Evolutionary conservation across 2,888 invertebrate genomes (phyloP).

Genomic region (Hypolimnas misippus): DNA sequence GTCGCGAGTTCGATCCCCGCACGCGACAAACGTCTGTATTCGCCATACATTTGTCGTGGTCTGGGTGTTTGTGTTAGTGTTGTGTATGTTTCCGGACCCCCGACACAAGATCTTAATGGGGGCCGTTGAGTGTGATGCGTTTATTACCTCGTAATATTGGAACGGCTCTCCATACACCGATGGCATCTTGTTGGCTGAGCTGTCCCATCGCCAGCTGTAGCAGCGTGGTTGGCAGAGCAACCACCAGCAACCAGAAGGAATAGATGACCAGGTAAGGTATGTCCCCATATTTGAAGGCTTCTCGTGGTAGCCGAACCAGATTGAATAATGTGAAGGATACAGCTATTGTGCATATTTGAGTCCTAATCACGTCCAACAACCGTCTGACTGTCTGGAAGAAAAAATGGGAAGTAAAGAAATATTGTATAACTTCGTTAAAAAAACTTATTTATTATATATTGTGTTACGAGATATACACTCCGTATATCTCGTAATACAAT

Average conservation of each 20-base stretch:
- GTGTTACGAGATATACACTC: too few species aligned
- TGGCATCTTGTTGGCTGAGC: constrained; percentile 86
- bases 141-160: constrained; percentile 87
- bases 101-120: too few species aligned
- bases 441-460: too few species aligned
- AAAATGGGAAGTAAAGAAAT: constrained; percentile 1
- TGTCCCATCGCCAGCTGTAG: constrained; percentile 87
- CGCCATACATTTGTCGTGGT: too few species aligned
- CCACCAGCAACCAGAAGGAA: constrained; percentile 81
- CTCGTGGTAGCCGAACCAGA: constrained; percentile 84
- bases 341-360: constrained; percentile 83
- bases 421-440: background rate
- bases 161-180: constrained; percentile 87
- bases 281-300: constrained; percentile 84
- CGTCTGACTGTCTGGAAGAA: constrained; percentile 70
- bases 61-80: too few species aligned
- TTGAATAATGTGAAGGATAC: constrained; percentile 85
- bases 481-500: too few species aligned
- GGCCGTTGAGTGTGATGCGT: too few species aligned
- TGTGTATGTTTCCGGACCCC: too few species aligned
- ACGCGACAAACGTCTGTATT: too few species aligned
- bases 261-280: constrained; percentile 86
- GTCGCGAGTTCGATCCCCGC: too few species aligned
- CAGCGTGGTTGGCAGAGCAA: constrained; percentile 85
- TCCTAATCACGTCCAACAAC: constrained; percentile 65